Conservation (phyloP, 2,888 invertebrate species). For the Philhelius pedissequus region DNA sequence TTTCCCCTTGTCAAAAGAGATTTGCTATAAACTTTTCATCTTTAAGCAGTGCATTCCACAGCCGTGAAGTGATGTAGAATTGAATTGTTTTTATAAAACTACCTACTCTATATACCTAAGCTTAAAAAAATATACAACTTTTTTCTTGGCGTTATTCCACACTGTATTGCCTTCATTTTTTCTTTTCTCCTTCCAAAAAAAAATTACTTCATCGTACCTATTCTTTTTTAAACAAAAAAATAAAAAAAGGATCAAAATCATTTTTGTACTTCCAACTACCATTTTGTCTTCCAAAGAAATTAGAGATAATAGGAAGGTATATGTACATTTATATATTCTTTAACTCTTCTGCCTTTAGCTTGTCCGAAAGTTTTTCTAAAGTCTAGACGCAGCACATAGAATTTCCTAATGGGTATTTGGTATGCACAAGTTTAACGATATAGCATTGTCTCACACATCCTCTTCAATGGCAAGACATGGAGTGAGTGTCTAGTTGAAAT, state of each 20-base stretch:
- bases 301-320: conserved; percentile 38
- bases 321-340: conserved; percentile 56
- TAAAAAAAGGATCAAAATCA: conserved; percentile 27
- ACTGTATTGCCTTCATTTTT: conserved; percentile 28
- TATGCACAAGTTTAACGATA: background rate
- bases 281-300: background rate
- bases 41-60: conserved; percentile 20
- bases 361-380: conserved; percentile 40
- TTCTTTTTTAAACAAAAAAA: conserved; percentile 10
- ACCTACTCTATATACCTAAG: background rate
- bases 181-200: background rate
- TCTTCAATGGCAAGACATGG: background rate
- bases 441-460: conserved; percentile 12
- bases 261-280: conserved; percentile 57
- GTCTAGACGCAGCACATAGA: conserved; percentile 42
- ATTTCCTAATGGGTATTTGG: background rate
- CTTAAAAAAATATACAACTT: background rate
- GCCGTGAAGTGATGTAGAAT: conserved; percentile 20
- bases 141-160: conserved; percentile 49
- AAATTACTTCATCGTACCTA: conserved; percentile 55
- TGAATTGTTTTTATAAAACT: conserved; percentile 37
- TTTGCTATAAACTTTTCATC: conserved; percentile 21
- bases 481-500: background rate
- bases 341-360: conserved; percentile 52
- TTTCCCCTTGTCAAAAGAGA: background rate